Conservation (phyloP, 1,140 invertebrate species). For the Acromyrmex echinatior region DNA sequence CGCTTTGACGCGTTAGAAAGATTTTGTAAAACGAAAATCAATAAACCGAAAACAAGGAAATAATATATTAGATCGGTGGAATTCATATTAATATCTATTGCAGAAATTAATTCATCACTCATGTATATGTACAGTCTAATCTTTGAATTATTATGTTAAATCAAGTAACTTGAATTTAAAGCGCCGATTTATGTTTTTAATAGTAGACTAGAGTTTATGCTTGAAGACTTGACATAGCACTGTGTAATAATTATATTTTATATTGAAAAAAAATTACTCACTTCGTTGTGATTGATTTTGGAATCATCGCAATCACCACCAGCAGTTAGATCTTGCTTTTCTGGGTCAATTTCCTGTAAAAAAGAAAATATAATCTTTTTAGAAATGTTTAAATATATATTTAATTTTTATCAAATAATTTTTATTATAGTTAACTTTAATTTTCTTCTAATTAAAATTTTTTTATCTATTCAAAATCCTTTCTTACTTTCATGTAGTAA, state of each 20-base stretch:
- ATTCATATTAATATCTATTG: not conserved
- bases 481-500: not conserved
- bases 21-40: constrained; percentile 6
- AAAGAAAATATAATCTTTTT: constrained; percentile 18
- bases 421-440: not conserved
- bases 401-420: constrained; percentile 8
- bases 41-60: not conserved
- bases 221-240: not conserved
- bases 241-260: not conserved
- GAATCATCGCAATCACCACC: constrained; percentile 87
- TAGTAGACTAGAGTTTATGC: not conserved
- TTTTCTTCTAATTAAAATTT: not conserved
- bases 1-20: constrained; percentile 6
- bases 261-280: constrained; percentile 78
- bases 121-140: not conserved
- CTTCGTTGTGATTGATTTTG: constrained; percentile 88
- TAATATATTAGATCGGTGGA: not conserved
- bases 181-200: not conserved
- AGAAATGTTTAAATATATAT: not conserved
- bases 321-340: constrained; percentile 86
- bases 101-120: constrained; percentile 1
- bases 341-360: constrained; percentile 88
- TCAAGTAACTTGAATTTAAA: constrained; percentile 5
- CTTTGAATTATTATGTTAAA: constrained; percentile 1
- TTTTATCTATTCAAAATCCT: not conserved